Conservation (phyloP, 2,888 invertebrate genomes). For the Agonopterix alstromeriana region DNA sequence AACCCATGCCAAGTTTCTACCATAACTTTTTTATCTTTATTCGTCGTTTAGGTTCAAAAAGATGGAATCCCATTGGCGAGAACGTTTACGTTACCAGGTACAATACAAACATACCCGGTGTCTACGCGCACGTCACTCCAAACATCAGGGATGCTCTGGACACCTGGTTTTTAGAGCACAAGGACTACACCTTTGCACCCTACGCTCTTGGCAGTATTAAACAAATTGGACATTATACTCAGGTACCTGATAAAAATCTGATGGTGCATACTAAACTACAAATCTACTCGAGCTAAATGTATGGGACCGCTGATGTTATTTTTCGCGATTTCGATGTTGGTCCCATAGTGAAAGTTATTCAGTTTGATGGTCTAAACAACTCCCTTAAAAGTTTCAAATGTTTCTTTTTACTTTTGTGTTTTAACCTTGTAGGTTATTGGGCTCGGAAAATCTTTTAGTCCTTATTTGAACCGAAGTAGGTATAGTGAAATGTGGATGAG, state of each 20-base stretch:
- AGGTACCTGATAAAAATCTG: constrained; percentile 19
- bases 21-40: neutral
- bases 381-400: too few species aligned
- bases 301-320: too few species aligned
- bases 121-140: constrained; percentile 14
- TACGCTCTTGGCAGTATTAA: constrained; percentile 15
- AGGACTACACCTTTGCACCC: constrained; percentile 20
- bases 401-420: too few species aligned
- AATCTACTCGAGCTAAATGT: too few species aligned
- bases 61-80: constrained; percentile 25
- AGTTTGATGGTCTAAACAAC: too few species aligned
- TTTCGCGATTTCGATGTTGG: too few species aligned
- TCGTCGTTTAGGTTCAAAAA: constrained; percentile 14
- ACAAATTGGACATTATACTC: constrained; percentile 26
- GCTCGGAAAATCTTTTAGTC: too few species aligned
- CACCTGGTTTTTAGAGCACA: constrained; percentile 23
- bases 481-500: too few species aligned
- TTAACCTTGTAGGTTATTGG: too few species aligned
- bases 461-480: too few species aligned
- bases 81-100: constrained; percentile 19
- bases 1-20: neutral
- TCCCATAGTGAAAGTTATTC: too few species aligned
- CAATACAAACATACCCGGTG: neutral
- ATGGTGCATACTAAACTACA: too few species aligned
- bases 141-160: constrained; percentile 22